Evolutionary conservation across 2,113 vertebrate species (phyloP).

Genomic region (Stegastes partitus): DNA sequence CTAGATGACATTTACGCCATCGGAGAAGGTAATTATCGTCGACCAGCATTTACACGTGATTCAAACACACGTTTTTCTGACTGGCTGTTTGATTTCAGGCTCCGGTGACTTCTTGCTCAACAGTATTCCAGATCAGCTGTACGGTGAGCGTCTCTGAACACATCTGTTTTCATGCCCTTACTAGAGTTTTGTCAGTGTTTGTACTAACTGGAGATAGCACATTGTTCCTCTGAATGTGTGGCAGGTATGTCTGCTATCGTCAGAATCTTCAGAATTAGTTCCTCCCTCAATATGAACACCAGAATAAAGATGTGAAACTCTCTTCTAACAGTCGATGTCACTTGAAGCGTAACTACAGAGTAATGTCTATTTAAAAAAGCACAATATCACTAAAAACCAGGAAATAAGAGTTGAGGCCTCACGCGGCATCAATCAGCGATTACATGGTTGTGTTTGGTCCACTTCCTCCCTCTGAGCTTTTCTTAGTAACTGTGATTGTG

Average conservation of each 20-base stretch:
- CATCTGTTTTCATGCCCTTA: background rate
- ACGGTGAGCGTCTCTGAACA: slow-evolving; percentile 70
- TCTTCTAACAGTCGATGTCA: background rate
- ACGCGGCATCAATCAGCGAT: background rate
- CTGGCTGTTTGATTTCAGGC: slow-evolving; percentile 46
- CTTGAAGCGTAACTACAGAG: background rate
- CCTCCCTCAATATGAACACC: background rate
- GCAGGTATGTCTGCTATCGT: background rate
- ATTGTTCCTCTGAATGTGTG: background rate
- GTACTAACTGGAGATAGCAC: background rate
- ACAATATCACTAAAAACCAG: background rate
- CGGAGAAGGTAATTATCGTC: slow-evolving; percentile 61
- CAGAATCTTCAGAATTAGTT: background rate
- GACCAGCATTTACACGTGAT: background rate
- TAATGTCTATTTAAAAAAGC: too few relatives aligned
- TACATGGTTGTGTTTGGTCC: background rate
- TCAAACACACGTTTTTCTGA: background rate
- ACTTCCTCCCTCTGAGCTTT: slow-evolving; percentile 21
- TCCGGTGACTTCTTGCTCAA: slow-evolving; percentile 68
- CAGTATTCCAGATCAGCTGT: slow-evolving; percentile 76
- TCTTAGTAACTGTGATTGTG: slow-evolving; percentile 6
- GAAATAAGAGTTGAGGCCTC: background rate
- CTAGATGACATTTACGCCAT: slow-evolving; percentile 81
- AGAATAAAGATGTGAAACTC: slow-evolving; percentile 27
- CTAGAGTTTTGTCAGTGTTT: background rate